phyloP scores from a whole-genome alignment of 92 coral and sea anemone species.

The Montipora capitata region DNA sequence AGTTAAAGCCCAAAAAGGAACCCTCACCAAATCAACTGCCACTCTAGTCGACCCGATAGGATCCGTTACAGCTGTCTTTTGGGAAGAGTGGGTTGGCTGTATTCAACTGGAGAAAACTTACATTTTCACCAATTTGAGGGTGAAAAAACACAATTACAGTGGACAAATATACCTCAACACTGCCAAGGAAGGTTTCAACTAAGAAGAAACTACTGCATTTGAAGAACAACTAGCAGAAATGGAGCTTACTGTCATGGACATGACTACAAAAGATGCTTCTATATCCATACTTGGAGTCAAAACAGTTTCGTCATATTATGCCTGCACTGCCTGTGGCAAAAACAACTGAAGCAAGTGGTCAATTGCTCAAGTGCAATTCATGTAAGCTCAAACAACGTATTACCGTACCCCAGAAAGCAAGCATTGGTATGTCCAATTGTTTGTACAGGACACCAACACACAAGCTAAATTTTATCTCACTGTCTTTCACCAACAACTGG shows the following conservation, averaged over 20 bases:
- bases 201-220: slow-evolving; percentile 48
- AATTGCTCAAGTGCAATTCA: slow-evolving; percentile 53
- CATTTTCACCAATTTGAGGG: slow-evolving; percentile 59
- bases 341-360: slow-evolving; percentile 52
- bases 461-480: slow-evolving; percentile 54
- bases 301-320: slow-evolving; percentile 23
- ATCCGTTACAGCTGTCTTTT: slow-evolving; percentile 62
- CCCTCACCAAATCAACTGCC: slow-evolving; percentile 58
- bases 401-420: slow-evolving; percentile 14
- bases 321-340: slow-evolving; percentile 67
- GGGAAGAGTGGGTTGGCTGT: slow-evolving; percentile 71
- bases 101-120: slow-evolving; percentile 46
- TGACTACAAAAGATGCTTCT: slow-evolving; percentile 42
- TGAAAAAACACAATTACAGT: slow-evolving; percentile 57
- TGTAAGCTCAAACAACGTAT: slow-evolving; percentile 48
- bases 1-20: slow-evolving; percentile 40
- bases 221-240: slow-evolving; percentile 41
- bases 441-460: slow-evolving; percentile 46
- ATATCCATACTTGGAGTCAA: slow-evolving; percentile 60
- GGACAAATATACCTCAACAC: slow-evolving; percentile 57
- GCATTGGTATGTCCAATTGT: slow-evolving; percentile 58
- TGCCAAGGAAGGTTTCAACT: slow-evolving; percentile 60
- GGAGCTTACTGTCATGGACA: slow-evolving; percentile 39
- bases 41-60: slow-evolving; percentile 70
- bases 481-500: slow-evolving; percentile 46